phyloP scores from a whole-genome alignment of 2,888 invertebrate genomes.

The Biston betularia region DNA sequence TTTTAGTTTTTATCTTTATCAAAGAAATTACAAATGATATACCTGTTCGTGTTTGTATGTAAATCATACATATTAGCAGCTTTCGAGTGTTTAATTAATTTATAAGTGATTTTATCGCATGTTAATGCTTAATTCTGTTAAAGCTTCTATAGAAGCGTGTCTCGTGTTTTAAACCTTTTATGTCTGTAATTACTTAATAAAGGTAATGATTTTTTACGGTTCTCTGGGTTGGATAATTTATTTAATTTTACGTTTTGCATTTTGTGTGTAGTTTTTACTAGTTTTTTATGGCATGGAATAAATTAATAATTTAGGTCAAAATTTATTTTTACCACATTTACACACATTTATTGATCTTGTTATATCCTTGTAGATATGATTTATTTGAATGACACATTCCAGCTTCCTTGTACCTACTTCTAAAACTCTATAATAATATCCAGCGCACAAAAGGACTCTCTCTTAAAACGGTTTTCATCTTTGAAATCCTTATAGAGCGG shows the following conservation, averaged over 20 bases:
- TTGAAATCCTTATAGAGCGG: constrained; percentile 82
- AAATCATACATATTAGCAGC: no score
- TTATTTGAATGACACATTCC: not conserved
- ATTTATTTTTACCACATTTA: not conserved
- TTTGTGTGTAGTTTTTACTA: not conserved
- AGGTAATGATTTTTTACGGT: not conserved
- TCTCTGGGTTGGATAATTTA: not conserved
- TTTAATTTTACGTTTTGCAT: not conserved
- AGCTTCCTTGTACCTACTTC: not conserved
- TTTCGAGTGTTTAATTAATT: not conserved
- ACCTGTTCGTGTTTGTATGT: no score
- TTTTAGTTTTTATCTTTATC: no score
- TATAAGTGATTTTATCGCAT: not conserved
- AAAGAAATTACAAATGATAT: no score
- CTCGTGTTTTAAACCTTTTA: constrained; percentile 4
- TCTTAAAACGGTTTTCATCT: constrained; percentile 68
- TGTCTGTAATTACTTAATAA: not conserved
- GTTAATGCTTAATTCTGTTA: no score
- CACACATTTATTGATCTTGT: not conserved
- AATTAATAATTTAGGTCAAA: not conserved
- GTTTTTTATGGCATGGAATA: not conserved
- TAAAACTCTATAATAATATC: not conserved
- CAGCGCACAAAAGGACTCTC: constrained; percentile 17
- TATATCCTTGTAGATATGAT: not conserved
- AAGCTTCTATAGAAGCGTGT: not conserved